These are phyloP conservation scores for Pristionchus mayeri DNA, from an alignment of 2,888 invertebrate genomes.

Conservation along the genomic window DNA sequence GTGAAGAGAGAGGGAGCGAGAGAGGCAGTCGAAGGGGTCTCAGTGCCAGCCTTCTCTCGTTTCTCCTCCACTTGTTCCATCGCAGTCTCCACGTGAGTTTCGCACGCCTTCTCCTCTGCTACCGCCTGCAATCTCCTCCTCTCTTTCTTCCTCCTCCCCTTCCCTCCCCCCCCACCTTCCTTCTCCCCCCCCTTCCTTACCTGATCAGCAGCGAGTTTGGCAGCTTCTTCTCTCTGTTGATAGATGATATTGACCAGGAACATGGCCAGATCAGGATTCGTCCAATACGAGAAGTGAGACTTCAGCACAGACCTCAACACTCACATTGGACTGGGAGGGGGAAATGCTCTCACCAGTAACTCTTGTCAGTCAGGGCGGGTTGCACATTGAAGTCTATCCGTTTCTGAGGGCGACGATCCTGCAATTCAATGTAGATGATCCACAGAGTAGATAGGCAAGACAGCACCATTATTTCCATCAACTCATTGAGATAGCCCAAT, in stretches of 20 bases:
- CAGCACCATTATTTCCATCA: neutral
- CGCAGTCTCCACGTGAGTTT: neutral
- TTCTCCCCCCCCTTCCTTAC: too few relatives aligned
- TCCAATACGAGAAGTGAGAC: slow-evolving; percentile 74
- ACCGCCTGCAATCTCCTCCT: slow-evolving; percentile 8
- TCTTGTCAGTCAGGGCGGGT: slow-evolving; percentile 72
- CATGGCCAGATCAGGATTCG: slow-evolving; percentile 67
- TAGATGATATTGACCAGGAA: slow-evolving; percentile 69
- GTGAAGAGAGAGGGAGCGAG: too few relatives aligned
- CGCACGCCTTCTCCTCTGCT: slow-evolving; percentile 10
- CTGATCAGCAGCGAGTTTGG: slow-evolving; percentile 17
- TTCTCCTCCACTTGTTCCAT: neutral
- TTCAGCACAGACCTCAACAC: slow-evolving; percentile 66
- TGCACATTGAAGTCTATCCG: slow-evolving; percentile 65
- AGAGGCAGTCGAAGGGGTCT: neutral
- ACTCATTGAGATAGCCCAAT: too few relatives aligned
- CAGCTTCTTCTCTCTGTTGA: slow-evolving; percentile 48
- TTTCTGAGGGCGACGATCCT: slow-evolving; percentile 49
- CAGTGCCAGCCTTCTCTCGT: neutral
- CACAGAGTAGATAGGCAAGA: neutral
- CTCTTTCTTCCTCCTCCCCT: too few relatives aligned
- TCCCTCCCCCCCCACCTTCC: too few relatives aligned
- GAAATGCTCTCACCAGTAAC: slow-evolving; percentile 64
- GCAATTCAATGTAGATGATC: neutral
- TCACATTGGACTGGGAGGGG: neutral